These are phyloP conservation scores for Lethrus apterus DNA, from an alignment of 1,140 invertebrate species.

Conservation along the genomic window DNA sequence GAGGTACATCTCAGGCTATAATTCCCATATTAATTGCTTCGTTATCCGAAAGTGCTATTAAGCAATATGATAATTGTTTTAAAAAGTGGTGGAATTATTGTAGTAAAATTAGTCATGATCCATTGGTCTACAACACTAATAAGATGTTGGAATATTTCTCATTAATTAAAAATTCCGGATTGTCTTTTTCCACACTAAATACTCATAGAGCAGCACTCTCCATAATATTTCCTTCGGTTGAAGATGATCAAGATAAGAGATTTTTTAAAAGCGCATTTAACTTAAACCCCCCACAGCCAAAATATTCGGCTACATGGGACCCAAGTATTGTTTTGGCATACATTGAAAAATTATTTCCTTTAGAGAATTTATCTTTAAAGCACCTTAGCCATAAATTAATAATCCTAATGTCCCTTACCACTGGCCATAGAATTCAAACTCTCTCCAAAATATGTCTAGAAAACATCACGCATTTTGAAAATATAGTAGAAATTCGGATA, in stretches of 20 bases:
- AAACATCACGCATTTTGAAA: too few species aligned
- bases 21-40: conserved; percentile 12
- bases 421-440: conserved; percentile 15
- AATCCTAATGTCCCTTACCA: conserved; percentile 8
- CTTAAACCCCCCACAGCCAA: conserved; percentile 24
- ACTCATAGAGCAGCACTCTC: too few species aligned
- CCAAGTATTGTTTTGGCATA: conserved; percentile 24
- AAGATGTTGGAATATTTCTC: too few species aligned
- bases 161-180: too few species aligned
- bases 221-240: too few species aligned
- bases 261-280: conserved; percentile 31
- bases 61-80: too few species aligned
- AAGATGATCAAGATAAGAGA: conserved; percentile 21
- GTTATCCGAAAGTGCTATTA: conserved; percentile 3
- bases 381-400: conserved; percentile 14
- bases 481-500: too few species aligned
- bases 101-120: too few species aligned
- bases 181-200: too few species aligned
- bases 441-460: conserved; percentile 9
- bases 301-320: conserved; percentile 33
- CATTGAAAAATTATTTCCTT: conserved; percentile 1
- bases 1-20: too few species aligned
- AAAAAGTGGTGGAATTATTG: too few species aligned
- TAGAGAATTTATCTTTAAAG: conserved; percentile 8
- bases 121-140: too few species aligned